Percentiles rank a stretch among this genome's conserved stretches.
phyloP scores from a whole-genome alignment of 2,888 invertebrate genomes.

The Dolomedes plantarius region DNA sequence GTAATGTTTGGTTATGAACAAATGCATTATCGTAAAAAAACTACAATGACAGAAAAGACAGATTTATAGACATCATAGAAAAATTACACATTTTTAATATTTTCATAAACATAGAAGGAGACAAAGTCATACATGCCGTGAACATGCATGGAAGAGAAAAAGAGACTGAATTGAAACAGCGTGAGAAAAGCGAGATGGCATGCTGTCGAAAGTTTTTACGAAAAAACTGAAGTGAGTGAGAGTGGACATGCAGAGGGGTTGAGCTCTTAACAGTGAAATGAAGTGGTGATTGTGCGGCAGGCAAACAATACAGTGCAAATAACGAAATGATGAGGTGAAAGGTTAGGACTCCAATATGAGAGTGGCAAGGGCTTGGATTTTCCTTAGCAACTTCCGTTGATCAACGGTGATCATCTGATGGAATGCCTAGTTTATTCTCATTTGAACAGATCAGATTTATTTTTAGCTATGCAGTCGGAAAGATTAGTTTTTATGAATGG shows the following conservation, averaged over 20 bases:
- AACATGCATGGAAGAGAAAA: slow-evolving; percentile 40
- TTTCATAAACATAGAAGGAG: neutral
- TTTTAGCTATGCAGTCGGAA: too few species aligned
- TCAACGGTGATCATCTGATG: neutral
- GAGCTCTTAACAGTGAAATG: slow-evolving; percentile 18
- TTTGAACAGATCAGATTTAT: too few species aligned
- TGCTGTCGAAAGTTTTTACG: neutral
- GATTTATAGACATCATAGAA: neutral
- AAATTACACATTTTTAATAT: neutral
- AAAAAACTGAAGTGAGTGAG: slow-evolving; percentile 35
- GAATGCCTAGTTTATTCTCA: neutral
- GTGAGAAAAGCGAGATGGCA: slow-evolving; percentile 22
- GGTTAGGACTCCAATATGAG: slow-evolving; percentile 37
- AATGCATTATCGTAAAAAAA: slow-evolving; percentile 7
- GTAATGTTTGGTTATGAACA: neutral
- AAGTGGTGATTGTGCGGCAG: slow-evolving; percentile 36
- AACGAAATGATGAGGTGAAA: slow-evolving; percentile 64
- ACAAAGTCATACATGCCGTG: slow-evolving; percentile 17
- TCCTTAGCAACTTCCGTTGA: neutral
- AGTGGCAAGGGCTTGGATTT: slow-evolving; percentile 30
- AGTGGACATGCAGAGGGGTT: slow-evolving; percentile 51
- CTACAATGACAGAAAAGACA: neutral
- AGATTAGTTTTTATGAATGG: too few species aligned
- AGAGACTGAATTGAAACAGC: slow-evolving; percentile 28
- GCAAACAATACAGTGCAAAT: slow-evolving; percentile 47